A percentile compares a stretch with the other conserved stretches of the same genome.
Evolutionary conservation across 2,113 vertebrate genomes (phyloP).

Genomic region (Albula glossodonta): DNA sequence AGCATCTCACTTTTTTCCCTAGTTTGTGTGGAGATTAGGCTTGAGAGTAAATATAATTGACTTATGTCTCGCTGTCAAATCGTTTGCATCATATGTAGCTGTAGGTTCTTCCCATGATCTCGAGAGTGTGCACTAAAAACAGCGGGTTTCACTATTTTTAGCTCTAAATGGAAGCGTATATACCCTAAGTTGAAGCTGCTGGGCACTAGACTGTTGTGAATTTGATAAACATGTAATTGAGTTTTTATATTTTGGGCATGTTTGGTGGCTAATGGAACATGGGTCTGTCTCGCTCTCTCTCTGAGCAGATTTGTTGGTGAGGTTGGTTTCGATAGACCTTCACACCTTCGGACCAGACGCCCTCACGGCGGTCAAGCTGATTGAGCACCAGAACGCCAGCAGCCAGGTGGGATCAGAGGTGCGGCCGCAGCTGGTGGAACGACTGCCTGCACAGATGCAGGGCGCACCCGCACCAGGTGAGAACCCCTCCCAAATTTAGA

Average conservation of each 20-base stretch:
- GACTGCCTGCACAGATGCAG: conserved; percentile 80
- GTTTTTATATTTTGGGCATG: background rate
- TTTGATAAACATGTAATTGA: too few relatives aligned
- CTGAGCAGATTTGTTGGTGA: conserved; percentile 86
- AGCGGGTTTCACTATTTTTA: background rate
- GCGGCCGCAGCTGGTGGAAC: conserved; percentile 90
- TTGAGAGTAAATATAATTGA: too few relatives aligned
- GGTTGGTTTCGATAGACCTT: conserved; percentile 94
- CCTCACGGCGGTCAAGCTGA: conserved; percentile 89
- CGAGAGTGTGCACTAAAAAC: too few relatives aligned
- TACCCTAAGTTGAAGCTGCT: background rate
- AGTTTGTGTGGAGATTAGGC: background rate
- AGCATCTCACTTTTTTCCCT: background rate
- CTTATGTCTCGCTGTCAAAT: too few relatives aligned
- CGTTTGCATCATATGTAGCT: background rate
- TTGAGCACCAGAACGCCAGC: conserved; percentile 90
- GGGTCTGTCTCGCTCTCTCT: background rate
- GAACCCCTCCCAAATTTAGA: conserved; percentile 27
- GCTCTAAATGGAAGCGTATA: background rate
- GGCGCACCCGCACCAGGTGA: conserved; percentile 78
- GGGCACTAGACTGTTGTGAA: too few relatives aligned
- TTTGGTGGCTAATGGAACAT: background rate
- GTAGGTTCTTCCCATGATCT: background rate
- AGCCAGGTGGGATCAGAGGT: conserved; percentile 87
- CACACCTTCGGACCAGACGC: conserved; percentile 96